A percentile compares a stretch with the other conserved stretches of the same genome.
These are phyloP conservation scores for Cuculus canorus DNA, from an alignment of 2,797 vertebrate genomes.

Conservation along the genomic window DNA sequence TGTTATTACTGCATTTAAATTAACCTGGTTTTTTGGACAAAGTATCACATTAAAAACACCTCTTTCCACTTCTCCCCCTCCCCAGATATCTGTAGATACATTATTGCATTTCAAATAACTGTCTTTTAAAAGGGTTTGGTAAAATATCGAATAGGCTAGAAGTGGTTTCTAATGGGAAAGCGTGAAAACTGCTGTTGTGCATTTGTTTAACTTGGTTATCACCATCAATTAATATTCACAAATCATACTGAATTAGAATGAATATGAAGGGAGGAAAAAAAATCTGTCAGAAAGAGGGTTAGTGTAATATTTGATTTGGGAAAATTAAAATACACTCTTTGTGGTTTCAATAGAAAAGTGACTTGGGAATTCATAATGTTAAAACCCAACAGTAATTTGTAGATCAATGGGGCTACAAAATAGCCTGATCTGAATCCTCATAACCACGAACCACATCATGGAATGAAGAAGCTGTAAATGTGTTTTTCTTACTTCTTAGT, in stretches of 20 bases:
- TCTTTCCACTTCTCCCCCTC: background rate
- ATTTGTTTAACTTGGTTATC: background rate
- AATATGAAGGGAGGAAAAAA: background rate
- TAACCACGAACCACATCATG: background rate
- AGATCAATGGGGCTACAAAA: background rate
- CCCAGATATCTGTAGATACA: background rate
- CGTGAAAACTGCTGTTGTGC: background rate
- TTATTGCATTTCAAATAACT: background rate
- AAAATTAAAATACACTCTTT: background rate
- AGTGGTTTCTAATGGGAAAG: background rate
- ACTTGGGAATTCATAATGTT: background rate
- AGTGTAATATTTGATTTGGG: background rate
- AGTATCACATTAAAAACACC: background rate
- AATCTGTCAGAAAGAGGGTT: background rate
- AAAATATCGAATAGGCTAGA: background rate
- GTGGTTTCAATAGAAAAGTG: background rate
- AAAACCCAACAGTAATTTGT: background rate
- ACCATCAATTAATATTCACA: background rate
- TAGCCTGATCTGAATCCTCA: background rate
- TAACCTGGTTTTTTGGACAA: background rate
- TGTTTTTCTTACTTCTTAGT: background rate
- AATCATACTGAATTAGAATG: background rate
- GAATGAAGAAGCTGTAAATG: background rate
- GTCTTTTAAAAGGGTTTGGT: background rate
- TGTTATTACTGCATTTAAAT: background rate